Percentiles rank a stretch among this genome's conserved stretches.
Evolutionary conservation across 2,113 vertebrate species (phyloP).

Genomic region (Danio rerio): DNA sequence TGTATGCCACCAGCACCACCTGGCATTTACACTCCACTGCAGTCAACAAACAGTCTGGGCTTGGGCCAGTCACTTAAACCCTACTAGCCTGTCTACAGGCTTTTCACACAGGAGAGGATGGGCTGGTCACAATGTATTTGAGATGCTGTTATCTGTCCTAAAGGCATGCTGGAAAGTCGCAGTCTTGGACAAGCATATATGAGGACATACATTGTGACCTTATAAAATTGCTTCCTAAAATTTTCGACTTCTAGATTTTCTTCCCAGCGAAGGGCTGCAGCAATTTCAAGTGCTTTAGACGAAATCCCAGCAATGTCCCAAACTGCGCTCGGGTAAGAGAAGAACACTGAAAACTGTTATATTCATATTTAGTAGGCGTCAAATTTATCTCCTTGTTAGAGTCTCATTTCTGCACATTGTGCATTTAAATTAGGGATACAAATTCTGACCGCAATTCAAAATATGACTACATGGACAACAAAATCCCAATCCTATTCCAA

Average conservation of each 20-base stretch:
- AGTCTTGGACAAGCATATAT: conserved; percentile 33
- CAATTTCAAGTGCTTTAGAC: neutral
- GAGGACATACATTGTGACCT: neutral
- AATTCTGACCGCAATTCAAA: conserved; percentile 21
- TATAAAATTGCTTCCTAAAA: conserved; percentile 1
- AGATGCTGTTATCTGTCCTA: conserved; percentile 4
- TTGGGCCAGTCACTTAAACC: conserved; percentile 62
- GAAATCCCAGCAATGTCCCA: neutral
- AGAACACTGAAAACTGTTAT: neutral
- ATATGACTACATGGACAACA: conserved; percentile 43
- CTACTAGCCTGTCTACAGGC: conserved; percentile 65
- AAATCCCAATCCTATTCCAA: conserved; percentile 85
- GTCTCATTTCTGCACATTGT: neutral
- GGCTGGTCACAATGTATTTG: conserved; percentile 22
- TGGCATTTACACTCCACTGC: conserved; percentile 81
- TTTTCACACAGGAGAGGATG: conserved; percentile 39
- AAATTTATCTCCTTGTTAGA: conserved; percentile 27
- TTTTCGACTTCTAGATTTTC: neutral
- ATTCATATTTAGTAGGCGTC: conserved; percentile 1
- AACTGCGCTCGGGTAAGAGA: neutral
- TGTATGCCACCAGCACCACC: conserved; percentile 77
- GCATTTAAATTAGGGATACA: conserved; percentile 17
- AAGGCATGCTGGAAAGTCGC: conserved; percentile 10
- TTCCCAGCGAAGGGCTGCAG: neutral
- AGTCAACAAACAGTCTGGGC: conserved; percentile 58